Conservation (phyloP, 2,113 vertebrate genomes). For the Argyrosomus japonicus region DNA sequence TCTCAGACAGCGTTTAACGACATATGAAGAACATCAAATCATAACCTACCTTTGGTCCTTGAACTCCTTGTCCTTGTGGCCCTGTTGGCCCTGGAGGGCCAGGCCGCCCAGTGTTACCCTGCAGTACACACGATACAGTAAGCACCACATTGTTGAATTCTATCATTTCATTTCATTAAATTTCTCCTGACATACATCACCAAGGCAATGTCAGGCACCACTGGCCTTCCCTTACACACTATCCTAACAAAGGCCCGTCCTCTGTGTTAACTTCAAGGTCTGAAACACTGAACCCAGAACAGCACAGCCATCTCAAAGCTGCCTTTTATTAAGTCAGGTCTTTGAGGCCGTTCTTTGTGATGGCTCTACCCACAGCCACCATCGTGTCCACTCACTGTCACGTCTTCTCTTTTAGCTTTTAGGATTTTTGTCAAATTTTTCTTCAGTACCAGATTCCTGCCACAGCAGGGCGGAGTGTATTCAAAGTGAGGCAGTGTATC, state of each 20-base stretch:
- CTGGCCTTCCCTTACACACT: not conserved
- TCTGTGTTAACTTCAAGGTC: no score
- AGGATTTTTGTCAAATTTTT: no score
- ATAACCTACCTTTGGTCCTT: conserved; percentile 88
- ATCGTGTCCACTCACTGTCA: no score
- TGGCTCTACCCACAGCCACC: no score
- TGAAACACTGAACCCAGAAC: not conserved
- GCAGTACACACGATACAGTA: conserved; percentile 1
- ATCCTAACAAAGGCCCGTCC: not conserved
- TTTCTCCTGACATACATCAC: no score
- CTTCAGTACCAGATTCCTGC: no score
- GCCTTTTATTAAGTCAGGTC: not conserved
- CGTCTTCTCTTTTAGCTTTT: no score
- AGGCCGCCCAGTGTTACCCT: conserved; percentile 88
- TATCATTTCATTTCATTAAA: not conserved
- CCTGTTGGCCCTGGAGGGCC: conserved; percentile 86
- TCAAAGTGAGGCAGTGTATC: no score
- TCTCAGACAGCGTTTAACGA: not conserved
- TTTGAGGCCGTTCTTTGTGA: not conserved
- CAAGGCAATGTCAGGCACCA: no score
- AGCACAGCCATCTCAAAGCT: not conserved
- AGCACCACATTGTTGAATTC: not conserved
- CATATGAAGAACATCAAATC: not conserved
- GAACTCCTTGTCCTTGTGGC: conserved; percentile 89
- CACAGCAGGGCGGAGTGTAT: no score